Conservation (phyloP, 2,797 vertebrate species). For the Helicolenus hilgendorfi region DNA sequence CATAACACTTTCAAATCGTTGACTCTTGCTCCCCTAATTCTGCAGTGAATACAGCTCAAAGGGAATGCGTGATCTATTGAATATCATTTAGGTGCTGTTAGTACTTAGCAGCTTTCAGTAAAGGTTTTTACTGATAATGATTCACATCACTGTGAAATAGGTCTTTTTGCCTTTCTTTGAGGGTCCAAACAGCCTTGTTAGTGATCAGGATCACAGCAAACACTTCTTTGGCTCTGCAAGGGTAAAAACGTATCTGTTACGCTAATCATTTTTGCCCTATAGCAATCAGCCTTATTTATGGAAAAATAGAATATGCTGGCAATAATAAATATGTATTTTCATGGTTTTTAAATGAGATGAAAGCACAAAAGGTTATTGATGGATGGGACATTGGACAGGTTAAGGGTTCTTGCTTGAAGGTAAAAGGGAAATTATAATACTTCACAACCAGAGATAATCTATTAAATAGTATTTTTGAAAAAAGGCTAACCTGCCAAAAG, state of each 20-base stretch:
- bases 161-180: neutral
- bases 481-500: neutral
- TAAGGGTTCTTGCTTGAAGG: constrained; percentile 2
- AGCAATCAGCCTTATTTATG: constrained; percentile 9
- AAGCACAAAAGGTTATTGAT: constrained; percentile 38
- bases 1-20: neutral
- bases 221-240: neutral
- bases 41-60: neutral
- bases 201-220: neutral
- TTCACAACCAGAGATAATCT: neutral
- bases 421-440: neutral
- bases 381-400: neutral
- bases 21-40: neutral
- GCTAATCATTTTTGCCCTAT: neutral
- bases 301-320: neutral
- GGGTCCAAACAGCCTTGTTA: neutral
- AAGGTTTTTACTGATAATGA: neutral
- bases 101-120: neutral
- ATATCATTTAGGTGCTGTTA: neutral
- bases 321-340: constrained; percentile 18
- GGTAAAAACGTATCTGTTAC: neutral
- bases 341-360: constrained; percentile 20
- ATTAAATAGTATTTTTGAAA: neutral
- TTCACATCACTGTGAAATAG: neutral
- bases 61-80: neutral